These are phyloP conservation scores for Falcaria lacertinaria DNA, from an alignment of 2,888 invertebrate genomes.

Conservation along the genomic window DNA sequence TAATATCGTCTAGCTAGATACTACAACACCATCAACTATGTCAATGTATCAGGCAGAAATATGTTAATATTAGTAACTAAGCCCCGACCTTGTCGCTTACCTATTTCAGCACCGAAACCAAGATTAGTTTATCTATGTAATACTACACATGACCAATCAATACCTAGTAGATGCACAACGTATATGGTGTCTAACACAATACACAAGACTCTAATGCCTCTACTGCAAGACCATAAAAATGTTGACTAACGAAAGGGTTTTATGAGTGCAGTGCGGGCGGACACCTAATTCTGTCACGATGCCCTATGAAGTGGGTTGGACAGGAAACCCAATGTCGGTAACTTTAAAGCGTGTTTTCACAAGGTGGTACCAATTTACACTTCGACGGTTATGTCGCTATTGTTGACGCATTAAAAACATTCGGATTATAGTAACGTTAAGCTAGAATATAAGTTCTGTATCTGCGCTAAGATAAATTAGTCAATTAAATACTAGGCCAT, in stretches of 20 bases:
- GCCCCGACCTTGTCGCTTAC: background rate
- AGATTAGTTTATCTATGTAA: background rate
- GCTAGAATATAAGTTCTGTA: no score
- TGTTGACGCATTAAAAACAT: no score
- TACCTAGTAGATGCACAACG: background rate
- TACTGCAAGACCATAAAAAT: no score
- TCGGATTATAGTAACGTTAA: no score
- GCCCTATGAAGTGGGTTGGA: background rate
- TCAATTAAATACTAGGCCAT: background rate
- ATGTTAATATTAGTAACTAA: background rate
- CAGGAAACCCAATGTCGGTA: background rate
- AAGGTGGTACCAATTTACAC: no score
- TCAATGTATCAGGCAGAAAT: background rate
- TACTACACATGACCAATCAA: background rate
- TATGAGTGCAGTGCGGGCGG: background rate
- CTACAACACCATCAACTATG: conserved; percentile 2
- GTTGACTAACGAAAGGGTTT: background rate
- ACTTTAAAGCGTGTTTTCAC: background rate
- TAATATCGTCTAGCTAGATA: conserved; percentile 3
- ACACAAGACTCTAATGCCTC: no score
- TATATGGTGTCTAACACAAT: no score
- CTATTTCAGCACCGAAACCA: background rate
- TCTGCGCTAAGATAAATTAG: no score
- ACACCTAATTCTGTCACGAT: background rate
- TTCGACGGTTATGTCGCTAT: no score